These are phyloP conservation scores for Carlito syrichta DNA, from an alignment of 2,113 vertebrate genomes.

Conservation along the genomic window DNA sequence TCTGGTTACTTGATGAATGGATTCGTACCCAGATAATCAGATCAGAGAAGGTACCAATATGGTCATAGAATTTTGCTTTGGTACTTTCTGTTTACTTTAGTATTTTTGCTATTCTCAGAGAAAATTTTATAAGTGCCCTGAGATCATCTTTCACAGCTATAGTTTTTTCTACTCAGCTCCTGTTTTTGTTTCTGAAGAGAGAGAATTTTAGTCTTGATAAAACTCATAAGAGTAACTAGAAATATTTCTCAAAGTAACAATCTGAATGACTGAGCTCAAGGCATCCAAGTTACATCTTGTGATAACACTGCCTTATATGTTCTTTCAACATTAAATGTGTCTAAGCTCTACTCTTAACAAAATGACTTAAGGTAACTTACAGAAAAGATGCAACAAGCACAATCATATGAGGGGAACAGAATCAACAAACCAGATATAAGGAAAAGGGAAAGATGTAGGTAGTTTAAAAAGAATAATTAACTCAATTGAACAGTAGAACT, in stretches of 20 bases:
- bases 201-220: background rate
- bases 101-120: background rate
- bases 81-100: background rate
- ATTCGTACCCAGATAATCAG: background rate
- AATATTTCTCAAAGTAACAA: background rate
- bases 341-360: background rate
- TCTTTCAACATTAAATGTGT: background rate
- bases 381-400: background rate
- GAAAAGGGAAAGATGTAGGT: background rate
- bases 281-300: background rate
- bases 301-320: background rate
- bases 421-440: background rate
- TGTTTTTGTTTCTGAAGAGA: background rate
- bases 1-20: background rate
- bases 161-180: background rate
- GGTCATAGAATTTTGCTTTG: background rate
- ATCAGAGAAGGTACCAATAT: background rate
- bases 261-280: background rate
- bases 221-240: background rate
- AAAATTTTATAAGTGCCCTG: background rate
- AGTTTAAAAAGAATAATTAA: background rate
- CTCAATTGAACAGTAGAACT: background rate
- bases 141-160: background rate
- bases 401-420: background rate
- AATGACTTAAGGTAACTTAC: background rate